These are phyloP conservation scores for Baronia brevicornis DNA, from an alignment of 2,888 invertebrate species.

Conservation along the genomic window DNA sequence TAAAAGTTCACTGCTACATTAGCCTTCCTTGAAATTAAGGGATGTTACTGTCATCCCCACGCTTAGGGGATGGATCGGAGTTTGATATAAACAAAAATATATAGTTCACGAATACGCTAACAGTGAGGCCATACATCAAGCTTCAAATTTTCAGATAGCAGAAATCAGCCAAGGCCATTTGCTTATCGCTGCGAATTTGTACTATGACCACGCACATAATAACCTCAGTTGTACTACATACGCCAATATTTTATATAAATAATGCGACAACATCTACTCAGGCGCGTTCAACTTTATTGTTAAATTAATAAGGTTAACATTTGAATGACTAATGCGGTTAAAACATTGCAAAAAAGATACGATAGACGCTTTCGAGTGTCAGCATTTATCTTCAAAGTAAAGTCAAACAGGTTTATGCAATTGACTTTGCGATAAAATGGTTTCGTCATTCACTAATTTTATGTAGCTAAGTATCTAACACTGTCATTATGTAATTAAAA, in stretches of 20 bases:
- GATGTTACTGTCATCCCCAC: too few relatives aligned
- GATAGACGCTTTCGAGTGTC: slow-evolving; percentile 17
- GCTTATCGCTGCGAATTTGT: slow-evolving; percentile 32
- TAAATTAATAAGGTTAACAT: slow-evolving; percentile 7
- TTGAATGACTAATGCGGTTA: slow-evolving; percentile 1
- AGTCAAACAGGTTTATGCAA: slow-evolving; percentile 29
- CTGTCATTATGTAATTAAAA: slow-evolving; percentile 2
- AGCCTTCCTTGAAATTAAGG: too few relatives aligned
- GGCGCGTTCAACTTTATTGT: slow-evolving; percentile 1
- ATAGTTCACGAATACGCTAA: slow-evolving; percentile 12
- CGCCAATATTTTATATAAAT: slow-evolving; percentile 8
- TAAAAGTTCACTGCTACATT: too few relatives aligned
- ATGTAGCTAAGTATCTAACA: slow-evolving; percentile 4
- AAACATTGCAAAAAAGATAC: slow-evolving; percentile 13
- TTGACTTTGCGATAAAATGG: slow-evolving; percentile 22
- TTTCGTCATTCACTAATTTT: slow-evolving; percentile 24
- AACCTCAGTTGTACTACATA: slow-evolving; percentile 17
- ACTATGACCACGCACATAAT: slow-evolving; percentile 20
- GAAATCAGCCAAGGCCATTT: slow-evolving; percentile 46
- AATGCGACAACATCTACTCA: background rate
- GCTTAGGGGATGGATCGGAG: too few relatives aligned
- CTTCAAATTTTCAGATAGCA: slow-evolving; percentile 42
- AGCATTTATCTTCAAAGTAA: slow-evolving; percentile 28
- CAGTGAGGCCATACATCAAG: slow-evolving; percentile 19
- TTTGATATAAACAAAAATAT: slow-evolving; percentile 2